A percentile compares a stretch with the other conserved stretches of the same genome.
phyloP scores from a whole-genome alignment of 2,797 vertebrate genomes.

The Lacerta bilineata region DNA sequence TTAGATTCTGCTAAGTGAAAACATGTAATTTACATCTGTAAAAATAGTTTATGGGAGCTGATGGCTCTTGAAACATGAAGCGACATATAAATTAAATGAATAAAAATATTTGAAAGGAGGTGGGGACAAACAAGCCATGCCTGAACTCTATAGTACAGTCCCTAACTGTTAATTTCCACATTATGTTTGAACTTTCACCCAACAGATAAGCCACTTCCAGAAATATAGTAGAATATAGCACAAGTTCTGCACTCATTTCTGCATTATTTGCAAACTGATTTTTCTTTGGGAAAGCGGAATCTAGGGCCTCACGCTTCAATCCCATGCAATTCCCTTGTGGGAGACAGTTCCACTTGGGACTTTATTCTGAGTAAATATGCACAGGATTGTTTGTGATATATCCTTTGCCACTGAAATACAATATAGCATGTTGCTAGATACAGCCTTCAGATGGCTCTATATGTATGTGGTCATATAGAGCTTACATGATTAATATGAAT shows the following conservation, averaged over 20 bases:
- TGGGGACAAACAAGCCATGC: neutral
- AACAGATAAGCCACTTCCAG: too few relatives aligned
- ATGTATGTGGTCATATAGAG: conserved; percentile 54
- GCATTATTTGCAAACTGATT: too few relatives aligned
- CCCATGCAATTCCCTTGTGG: neutral
- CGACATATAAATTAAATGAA: too few relatives aligned
- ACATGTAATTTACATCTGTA: too few relatives aligned
- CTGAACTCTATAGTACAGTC: neutral
- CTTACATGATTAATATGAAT: conserved; percentile 23
- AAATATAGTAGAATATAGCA: too few relatives aligned
- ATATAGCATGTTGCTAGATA: conserved; percentile 47
- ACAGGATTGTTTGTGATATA: conserved; percentile 29
- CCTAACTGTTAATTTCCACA: too few relatives aligned
- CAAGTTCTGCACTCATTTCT: too few relatives aligned
- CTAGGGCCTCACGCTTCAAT: neutral
- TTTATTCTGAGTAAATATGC: conserved; percentile 44
- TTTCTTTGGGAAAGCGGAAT: too few relatives aligned
- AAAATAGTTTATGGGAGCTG: neutral
- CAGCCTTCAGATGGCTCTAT: conserved; percentile 54
- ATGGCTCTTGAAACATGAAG: too few relatives aligned
- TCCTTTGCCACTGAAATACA: conserved; percentile 47
- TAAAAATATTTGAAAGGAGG: neutral
- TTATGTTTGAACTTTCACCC: too few relatives aligned
- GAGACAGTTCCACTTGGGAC: neutral
- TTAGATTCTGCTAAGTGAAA: neutral